phyloP scores from a whole-genome alignment of 2,113 vertebrate species.

The Salvator merianae region DNA sequence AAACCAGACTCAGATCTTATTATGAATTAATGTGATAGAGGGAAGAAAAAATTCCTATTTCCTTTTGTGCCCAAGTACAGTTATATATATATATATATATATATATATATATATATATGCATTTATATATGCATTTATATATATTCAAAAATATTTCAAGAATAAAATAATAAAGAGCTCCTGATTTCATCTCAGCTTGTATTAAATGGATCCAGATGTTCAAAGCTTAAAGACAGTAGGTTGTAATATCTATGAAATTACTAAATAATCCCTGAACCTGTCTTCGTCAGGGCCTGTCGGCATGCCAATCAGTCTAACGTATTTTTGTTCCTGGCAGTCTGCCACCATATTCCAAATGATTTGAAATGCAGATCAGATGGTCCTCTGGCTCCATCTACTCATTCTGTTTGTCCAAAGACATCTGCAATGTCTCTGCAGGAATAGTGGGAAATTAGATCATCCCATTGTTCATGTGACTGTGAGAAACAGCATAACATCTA shows the following conservation, averaged over 20 bases:
- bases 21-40: not conserved
- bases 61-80: not conserved
- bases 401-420: not conserved
- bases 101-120: too few relatives aligned
- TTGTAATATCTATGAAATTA: slow-evolving; percentile 18
- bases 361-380: slow-evolving; percentile 1
- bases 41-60: not conserved
- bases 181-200: not conserved
- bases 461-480: not conserved
- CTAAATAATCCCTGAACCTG: not conserved
- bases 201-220: slow-evolving; percentile 19
- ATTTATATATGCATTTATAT: not conserved
- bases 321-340: not conserved
- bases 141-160: not conserved
- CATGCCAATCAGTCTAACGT: not conserved
- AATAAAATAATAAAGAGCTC: slow-evolving; percentile 5
- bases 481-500: not conserved
- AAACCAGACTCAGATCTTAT: not conserved
- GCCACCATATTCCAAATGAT: not conserved
- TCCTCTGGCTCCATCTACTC: not conserved
- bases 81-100: not conserved
- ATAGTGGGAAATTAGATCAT: not conserved
- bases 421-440: not conserved
- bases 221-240: slow-evolving; percentile 21
- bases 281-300: not conserved